Base-by-base conservation (phyloP, 2,797 vertebrate genomes). In the Telmatherina bonti region DNA sequence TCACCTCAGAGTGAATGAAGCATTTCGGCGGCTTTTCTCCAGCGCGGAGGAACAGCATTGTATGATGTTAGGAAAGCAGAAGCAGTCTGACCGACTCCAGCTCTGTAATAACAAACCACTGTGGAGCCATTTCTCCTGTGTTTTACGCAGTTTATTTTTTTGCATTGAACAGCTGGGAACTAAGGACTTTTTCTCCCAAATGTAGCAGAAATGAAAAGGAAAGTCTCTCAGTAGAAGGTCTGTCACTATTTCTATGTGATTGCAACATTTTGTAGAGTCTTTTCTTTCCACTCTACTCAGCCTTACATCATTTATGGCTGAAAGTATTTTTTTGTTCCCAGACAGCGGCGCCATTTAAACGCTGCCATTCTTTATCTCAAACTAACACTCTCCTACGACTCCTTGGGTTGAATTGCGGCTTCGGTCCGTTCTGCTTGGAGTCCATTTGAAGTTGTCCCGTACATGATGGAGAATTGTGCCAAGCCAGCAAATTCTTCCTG, bases 401-500 rank as follows among this genome's bases (percentile, higher is more conserved):
- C 58, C 36, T 18, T n/a, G 36, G 7, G 13, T 22, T 62, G 51
- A 65, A 31, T 16, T 33, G 67, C 36, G 66, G 63, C 53, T 10
- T 7, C 7, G 63, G 38, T 62, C 56, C 27, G 18, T 38, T 47
- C 68, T 70, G 53, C 69, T 47, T 8, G 7, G 31, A 79, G 70
- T 27, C 52, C 61, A 62, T 74, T 64, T 66, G 52, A 75, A 70
- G 66, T 76, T 65, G 78, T 79, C 81, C 67, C 36, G 65, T 69
- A 74, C 70, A 51, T 76, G 85, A 89, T 83, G 76, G 68, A 86
- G 79, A 81, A 67, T 77, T 57, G 66, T 83, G 85, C 87, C 65
- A 56, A 67, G 62, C 78, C 83, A 83, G 86, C 75, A 80, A 65
- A 84, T 80, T 74, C 82, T 79, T 71, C 72, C 65, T 57, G 70